Base-by-base conservation (phyloP, 2,113 vertebrate genomes). In the Bagarius yarrelli region DNA sequence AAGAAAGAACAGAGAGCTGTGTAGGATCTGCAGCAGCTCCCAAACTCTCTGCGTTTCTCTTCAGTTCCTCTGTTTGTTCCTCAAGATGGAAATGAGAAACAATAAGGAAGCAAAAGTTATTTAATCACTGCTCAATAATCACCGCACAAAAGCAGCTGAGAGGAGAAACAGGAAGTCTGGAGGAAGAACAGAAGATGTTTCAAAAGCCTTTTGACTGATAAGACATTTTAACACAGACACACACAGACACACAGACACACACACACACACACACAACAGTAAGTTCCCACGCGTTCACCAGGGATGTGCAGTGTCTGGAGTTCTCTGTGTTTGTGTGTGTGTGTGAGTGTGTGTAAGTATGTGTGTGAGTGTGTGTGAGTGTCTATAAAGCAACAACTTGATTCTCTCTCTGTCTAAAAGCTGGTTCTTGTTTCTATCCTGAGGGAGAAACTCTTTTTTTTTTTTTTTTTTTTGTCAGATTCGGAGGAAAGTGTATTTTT, bases 401-500 rank as follows among this genome's bases (percentile, higher is more conserved):
- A 63, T 63, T 19, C 27, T 63, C 16, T 3, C n/a, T n/a, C 19
- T 56, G 0, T 30, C 19, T 74, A 8, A 75, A 75, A 57, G 30
- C 34, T 40, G 30, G 8, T 73, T 73, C 55, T 30, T n/a, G 23
- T 5, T 64, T 55, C 81, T 87, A 87, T 91, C 36, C 44, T 70
- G 16, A 14, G 66, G 66, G 40, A 69, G 23, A 69, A 40, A 47
- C 2, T 1, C 6, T 25, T 69, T 23, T 25, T 2, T 15, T 69
- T 69, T 89, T 89, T 89, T 87, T n/a, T n/a, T n/a, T n/a, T n/a
- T n/a, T n/a, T n/a, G n/a, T n/a, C n/a, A 86, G 84, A 80, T 86
- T 87, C 85, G 84, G 86, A 75, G 44, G 84, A 36, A 5, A 16
- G 66, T 91, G 71, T 87, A 91, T 93, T 87, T 87, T 92, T 87